phyloP scores from a whole-genome alignment of 1,140 invertebrate species.

The Neodiprion lecontei region DNA sequence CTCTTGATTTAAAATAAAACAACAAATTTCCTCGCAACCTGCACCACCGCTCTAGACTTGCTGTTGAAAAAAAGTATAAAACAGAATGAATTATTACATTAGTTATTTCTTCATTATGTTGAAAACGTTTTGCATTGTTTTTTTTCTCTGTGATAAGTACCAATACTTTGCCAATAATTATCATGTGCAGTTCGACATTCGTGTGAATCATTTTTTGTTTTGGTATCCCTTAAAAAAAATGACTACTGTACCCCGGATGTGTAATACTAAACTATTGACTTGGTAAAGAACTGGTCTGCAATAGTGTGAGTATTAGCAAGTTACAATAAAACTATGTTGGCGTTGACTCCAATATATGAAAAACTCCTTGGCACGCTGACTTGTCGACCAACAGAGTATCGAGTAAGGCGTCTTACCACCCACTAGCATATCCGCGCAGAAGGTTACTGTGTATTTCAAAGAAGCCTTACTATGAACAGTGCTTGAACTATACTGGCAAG shows the following conservation, averaged over 20 bases:
- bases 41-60: constrained; percentile 87
- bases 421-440: too few species aligned
- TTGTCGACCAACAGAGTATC: too few species aligned
- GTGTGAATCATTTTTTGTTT: not conserved
- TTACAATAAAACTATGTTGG: not conserved
- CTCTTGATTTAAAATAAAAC: constrained; percentile 92
- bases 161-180: not conserved
- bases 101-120: constrained; percentile 8
- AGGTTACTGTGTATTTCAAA: too few species aligned
- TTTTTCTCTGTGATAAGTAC: not conserved
- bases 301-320: not conserved
- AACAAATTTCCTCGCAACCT: constrained; percentile 90
- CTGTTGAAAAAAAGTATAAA: constrained; percentile 62
- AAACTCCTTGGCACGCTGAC: too few species aligned
- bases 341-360: too few species aligned
- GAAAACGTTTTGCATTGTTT: too few species aligned
- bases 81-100: not conserved
- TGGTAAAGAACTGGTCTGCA: not conserved
- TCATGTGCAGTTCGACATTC: not conserved
- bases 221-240: too few species aligned
- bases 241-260: not conserved
- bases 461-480: too few species aligned
- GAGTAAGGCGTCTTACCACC: too few species aligned
- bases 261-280: not conserved
- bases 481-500: too few species aligned